These are phyloP conservation scores for Poeciliopsis gracilis DNA, from an alignment of 2,797 vertebrate species.

Conservation along the genomic window DNA sequence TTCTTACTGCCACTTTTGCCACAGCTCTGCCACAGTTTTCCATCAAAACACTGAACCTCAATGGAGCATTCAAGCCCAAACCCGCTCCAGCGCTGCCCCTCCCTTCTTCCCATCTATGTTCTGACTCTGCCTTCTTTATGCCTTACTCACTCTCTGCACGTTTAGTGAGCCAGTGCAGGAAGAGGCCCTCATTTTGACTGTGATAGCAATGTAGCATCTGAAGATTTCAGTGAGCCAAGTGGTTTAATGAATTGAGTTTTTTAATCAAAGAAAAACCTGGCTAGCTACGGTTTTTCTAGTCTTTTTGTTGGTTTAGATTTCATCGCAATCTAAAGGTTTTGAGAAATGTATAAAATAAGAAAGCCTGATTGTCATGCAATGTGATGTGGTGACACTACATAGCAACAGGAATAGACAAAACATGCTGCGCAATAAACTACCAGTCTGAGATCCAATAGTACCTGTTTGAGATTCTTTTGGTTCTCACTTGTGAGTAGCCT, in stretches of 20 bases:
- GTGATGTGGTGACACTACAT: neutral
- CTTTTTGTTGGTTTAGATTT: conserved; percentile 7
- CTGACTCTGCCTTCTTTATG: conserved; percentile 61
- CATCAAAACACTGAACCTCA: conserved; percentile 83
- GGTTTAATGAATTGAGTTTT: conserved; percentile 7
- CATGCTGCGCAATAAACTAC: neutral
- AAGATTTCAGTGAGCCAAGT: conserved; percentile 27
- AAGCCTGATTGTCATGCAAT: neutral
- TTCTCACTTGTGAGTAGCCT: neutral
- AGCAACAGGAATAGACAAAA: neutral
- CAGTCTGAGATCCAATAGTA: neutral
- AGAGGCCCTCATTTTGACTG: conserved; percentile 43
- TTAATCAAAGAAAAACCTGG: neutral
- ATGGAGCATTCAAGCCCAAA: conserved; percentile 79
- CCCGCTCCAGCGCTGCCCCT: conserved; percentile 62
- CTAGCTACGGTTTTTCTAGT: neutral
- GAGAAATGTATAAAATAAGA: conserved; percentile 1
- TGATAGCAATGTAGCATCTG: conserved; percentile 24
- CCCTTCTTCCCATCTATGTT: conserved; percentile 63
- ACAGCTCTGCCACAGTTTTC: conserved; percentile 78
- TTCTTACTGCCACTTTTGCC: conserved; percentile 66
- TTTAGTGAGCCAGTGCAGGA: conserved; percentile 52
- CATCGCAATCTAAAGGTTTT: neutral
- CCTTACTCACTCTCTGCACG: conserved; percentile 47
- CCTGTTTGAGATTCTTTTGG: neutral